Evolutionary conservation across 2,113 vertebrate species (phyloP).

Genomic region (Sprattus sprattus): DNA sequence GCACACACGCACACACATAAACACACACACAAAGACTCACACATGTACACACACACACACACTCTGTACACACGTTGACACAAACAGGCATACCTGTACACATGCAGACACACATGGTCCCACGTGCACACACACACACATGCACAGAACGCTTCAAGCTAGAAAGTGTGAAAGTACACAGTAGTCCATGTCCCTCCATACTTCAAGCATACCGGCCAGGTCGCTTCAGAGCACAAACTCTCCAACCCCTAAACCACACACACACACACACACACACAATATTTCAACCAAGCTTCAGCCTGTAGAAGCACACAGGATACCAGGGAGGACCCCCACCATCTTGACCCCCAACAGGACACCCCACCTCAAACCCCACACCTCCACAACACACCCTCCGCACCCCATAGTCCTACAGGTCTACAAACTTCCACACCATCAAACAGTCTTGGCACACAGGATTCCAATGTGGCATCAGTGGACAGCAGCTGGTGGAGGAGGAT

Average conservation of each 20-base stretch:
- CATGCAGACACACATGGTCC: too few species aligned
- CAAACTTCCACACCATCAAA: background rate
- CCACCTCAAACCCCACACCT: background rate
- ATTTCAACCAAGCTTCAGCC: background rate
- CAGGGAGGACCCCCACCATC: background rate
- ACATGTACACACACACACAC: background rate
- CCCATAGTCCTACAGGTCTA: background rate
- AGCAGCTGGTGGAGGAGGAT: background rate
- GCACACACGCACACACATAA: slow-evolving; percentile 3
- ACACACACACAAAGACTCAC: background rate
- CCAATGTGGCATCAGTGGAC: background rate
- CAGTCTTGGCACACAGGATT: background rate
- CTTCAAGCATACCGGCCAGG: background rate
- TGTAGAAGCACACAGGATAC: background rate
- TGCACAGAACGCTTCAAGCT: background rate
- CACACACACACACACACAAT: background rate
- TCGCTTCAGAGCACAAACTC: background rate
- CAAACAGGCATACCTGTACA: too few species aligned
- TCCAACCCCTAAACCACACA: background rate
- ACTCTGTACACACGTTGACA: background rate
- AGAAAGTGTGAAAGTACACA: background rate
- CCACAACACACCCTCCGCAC: background rate
- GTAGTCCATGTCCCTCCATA: background rate
- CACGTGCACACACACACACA: background rate
- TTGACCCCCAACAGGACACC: background rate